Conservation (phyloP, 2,797 vertebrate genomes). For the Acanthopagrus latus region DNA sequence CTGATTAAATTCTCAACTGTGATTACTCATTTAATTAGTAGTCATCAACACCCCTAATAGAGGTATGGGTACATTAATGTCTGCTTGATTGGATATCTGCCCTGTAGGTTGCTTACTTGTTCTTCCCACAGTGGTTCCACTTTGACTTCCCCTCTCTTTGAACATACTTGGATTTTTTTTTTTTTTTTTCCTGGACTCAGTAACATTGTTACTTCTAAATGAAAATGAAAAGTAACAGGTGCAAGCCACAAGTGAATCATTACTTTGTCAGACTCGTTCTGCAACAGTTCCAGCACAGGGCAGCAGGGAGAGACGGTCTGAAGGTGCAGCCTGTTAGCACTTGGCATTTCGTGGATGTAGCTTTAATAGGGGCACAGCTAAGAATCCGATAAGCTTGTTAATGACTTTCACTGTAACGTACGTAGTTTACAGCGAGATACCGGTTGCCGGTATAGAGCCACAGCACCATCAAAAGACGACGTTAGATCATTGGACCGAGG, state of each 20-base stretch:
- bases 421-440: not conserved
- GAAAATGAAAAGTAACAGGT: not conserved
- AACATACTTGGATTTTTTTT: not conserved
- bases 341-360: not conserved
- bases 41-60: not conserved
- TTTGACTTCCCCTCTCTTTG: not conserved
- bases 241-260: not conserved
- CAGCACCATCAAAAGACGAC: not conserved
- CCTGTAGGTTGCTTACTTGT: not conserved
- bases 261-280: not conserved
- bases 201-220: not conserved
- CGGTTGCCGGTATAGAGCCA: not conserved
- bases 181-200: not conserved
- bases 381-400: conserved; percentile 11
- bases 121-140: not conserved
- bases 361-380: conserved; percentile 8
- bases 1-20: too few species aligned
- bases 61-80: not conserved
- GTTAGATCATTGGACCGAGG: not conserved
- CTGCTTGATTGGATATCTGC: not conserved
- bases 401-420: conserved; percentile 14
- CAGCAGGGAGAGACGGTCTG: not conserved
- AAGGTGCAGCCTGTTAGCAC: not conserved
- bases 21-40: too few species aligned
- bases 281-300: not conserved